Base-by-base conservation (phyloP, 2,888 invertebrate genomes). In the Eurytoma adleriae region DNA sequence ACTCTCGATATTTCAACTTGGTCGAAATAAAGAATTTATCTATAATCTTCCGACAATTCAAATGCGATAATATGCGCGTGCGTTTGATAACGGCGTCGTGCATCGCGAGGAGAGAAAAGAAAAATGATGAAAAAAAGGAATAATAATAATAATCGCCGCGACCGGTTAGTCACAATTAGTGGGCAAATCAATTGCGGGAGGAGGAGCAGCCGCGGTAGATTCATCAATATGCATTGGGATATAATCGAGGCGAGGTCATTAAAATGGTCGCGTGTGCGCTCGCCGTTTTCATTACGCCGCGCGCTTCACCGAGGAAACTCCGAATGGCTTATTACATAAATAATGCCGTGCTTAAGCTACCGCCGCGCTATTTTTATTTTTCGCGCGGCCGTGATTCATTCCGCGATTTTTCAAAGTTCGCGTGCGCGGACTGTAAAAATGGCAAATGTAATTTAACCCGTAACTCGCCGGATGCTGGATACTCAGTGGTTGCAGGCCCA, bases 91-190 rank as follows among this genome's bases (percentile, higher is more conserved):
- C 80, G 75, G 30, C 66, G 48, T 40, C 52, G 1, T 14, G 27
- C n/a, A 30, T 48, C 10, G 18, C 13, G n/a, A 16, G 13, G 14
- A 10, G 57, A 40, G 40, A 40, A 40, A 40, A 40, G 7, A 1
- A n/a, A 52, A 27, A 13, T 24, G 24, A 27, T 10, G 27, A 62
- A 62, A 62, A 62, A 27, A 5, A 16, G 30, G 5, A 40, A 7
- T 10, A 40, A 40, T 40, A 40, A 40, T 40, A 40, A 40, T 40
- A 40, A 40, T 84, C 85, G 83, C 83, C 84, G 85, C 79, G 82
- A 85, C 84, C 85, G 84, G 85, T 86, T 87, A 84, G 83, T 83
- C 84, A 86, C 86, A 87, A 87, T 87, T 88, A 88, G 85, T 84
- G 84, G 84, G 84, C 83, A 84, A 86, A 88, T 88, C 86, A 86